A percentile compares a stretch with the other conserved stretches of the same genome.
phyloP scores from a whole-genome alignment of 1,140 invertebrate species.

The Choristoneura fumiferana region DNA sequence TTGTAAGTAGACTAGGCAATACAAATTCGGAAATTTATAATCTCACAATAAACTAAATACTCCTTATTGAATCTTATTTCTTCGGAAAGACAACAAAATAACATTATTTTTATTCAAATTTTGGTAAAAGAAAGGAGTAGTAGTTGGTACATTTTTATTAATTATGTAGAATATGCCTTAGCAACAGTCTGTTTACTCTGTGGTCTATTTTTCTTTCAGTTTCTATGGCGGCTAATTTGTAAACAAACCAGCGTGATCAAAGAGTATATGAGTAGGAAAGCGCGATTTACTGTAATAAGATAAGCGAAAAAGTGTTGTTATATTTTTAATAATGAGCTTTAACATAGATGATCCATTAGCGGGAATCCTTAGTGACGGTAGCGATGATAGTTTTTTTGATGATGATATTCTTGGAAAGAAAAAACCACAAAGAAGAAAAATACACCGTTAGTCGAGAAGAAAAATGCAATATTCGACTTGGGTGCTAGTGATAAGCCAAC shows the following conservation, averaged over 20 bases:
- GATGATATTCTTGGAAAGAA: slow-evolving; percentile 71
- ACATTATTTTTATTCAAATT: too few relatives aligned
- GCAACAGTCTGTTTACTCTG: too few relatives aligned
- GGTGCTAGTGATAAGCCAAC: slow-evolving; percentile 36
- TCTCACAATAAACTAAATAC: too few relatives aligned
- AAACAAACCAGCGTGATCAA: slow-evolving; percentile 33
- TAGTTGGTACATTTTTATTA: too few relatives aligned
- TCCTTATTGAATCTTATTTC: too few relatives aligned
- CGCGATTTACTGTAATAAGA: slow-evolving; percentile 14
- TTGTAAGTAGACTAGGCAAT: too few relatives aligned
- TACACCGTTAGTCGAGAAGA: slow-evolving; percentile 51
- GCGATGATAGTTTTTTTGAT: slow-evolving; percentile 77
- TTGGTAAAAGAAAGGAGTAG: too few relatives aligned
- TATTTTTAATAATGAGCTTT: slow-evolving; percentile 61
- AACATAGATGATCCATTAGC: slow-evolving; percentile 74
- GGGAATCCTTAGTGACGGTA: slow-evolving; percentile 75
- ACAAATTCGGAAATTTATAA: too few relatives aligned
- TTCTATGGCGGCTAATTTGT: slow-evolving; percentile 48
- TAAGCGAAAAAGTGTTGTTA: slow-evolving; percentile 1
- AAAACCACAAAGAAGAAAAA: slow-evolving; percentile 52
- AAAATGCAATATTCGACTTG: slow-evolving; percentile 65
- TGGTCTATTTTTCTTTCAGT: slow-evolving; percentile 26
- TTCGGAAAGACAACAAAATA: too few relatives aligned
- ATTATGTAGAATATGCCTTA: neutral
- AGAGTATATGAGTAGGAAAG: too few relatives aligned